A percentile compares a stretch with the other conserved stretches of the same genome.
phyloP scores from a whole-genome alignment of 2,888 invertebrate species.

The Serripes groenlandicus region DNA sequence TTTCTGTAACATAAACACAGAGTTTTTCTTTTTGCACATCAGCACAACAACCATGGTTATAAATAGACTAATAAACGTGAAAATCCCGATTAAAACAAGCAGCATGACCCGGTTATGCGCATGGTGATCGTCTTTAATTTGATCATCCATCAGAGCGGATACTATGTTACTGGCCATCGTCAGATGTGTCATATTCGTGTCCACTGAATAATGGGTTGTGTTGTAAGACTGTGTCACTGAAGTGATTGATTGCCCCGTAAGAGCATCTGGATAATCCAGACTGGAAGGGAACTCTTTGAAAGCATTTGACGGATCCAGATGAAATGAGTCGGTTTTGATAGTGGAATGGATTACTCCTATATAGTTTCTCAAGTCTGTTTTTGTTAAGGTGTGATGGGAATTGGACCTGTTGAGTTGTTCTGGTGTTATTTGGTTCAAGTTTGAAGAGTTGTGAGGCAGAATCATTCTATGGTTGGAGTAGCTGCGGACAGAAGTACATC shows the following conservation, averaged over 20 bases:
- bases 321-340: background rate
- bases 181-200: background rate
- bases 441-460: background rate
- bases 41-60: slow-evolving; percentile 80
- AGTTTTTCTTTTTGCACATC: slow-evolving; percentile 84
- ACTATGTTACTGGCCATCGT: slow-evolving; percentile 48
- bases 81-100: slow-evolving; percentile 73
- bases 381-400: background rate
- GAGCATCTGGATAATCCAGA: slow-evolving; percentile 9
- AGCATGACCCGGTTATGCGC: slow-evolving; percentile 49
- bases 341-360: background rate
- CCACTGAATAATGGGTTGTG: background rate
- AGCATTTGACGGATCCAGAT: slow-evolving; percentile 7
- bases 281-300: background rate
- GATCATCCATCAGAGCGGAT: slow-evolving; percentile 36
- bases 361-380: background rate
- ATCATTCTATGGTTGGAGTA: slow-evolving; percentile 4
- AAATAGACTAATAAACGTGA: slow-evolving; percentile 80
- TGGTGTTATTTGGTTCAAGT: background rate
- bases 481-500: background rate
- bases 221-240: background rate
- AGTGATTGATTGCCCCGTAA: slow-evolving; percentile 3
- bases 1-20: slow-evolving; percentile 82
- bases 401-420: background rate
- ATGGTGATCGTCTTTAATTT: slow-evolving; percentile 9